phyloP scores from a whole-genome alignment of 2,113 vertebrate genomes.

The Heterotis niloticus region DNA sequence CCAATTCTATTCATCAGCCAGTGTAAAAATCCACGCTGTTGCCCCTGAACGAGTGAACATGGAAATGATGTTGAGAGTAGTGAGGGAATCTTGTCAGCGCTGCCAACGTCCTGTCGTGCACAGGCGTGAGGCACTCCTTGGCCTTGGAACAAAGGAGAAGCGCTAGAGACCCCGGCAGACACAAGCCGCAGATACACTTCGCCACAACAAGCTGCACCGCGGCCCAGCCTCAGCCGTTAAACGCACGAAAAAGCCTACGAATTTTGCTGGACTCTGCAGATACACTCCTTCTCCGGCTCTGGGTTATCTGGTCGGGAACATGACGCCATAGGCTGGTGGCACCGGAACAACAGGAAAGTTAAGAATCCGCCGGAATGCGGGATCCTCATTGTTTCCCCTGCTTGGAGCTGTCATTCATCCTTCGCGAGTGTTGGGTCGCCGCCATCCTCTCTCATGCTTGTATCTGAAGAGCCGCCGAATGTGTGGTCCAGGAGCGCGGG shows the following conservation, averaged over 20 bases:
- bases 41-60: neutral
- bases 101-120: neutral
- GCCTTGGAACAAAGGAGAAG: neutral
- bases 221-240: neutral
- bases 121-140: neutral
- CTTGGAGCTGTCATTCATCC: slow-evolving; percentile 18
- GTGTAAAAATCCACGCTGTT: neutral
- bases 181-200: neutral
- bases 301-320: slow-evolving; percentile 26
- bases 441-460: slow-evolving; percentile 22
- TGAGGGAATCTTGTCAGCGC: neutral
- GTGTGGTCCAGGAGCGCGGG: slow-evolving; percentile 22
- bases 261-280: slow-evolving; percentile 12
- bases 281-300: neutral
- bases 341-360: neutral
- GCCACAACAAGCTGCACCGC: neutral
- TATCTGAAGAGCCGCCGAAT: neutral
- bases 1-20: neutral
- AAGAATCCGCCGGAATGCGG: neutral
- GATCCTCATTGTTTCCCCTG: slow-evolving; percentile 1
- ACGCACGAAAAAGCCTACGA: neutral
- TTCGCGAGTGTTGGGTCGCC: neutral
- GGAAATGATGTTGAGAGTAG: slow-evolving; percentile 3
- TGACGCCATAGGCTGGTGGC: neutral
- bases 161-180: neutral